Evolutionary conservation across 2,888 invertebrate species (phyloP).

Genomic region (Lymantria monacha): DNA sequence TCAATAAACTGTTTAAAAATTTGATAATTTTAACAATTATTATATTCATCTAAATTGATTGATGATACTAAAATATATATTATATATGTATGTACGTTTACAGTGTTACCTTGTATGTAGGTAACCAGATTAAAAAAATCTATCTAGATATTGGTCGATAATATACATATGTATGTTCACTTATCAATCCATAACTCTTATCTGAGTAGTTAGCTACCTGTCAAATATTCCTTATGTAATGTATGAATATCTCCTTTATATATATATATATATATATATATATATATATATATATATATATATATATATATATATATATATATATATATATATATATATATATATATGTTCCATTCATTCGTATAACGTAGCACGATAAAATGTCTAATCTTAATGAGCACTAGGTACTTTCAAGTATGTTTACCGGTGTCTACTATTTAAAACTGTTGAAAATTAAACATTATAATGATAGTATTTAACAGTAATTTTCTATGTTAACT

Average conservation of each 20-base stretch:
- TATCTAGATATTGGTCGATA: neutral
- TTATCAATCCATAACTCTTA: constrained; percentile 11
- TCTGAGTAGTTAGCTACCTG: constrained; percentile 7
- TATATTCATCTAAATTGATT: too few relatives aligned
- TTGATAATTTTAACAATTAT: too few relatives aligned
- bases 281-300: neutral
- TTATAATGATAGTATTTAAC: too few relatives aligned
- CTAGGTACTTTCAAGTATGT: too few relatives aligned
- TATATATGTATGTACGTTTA: too few relatives aligned
- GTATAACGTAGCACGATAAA: neutral
- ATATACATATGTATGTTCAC: neutral
- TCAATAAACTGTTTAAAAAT: too few relatives aligned
- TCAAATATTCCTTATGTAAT: neutral
- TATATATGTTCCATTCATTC: neutral
- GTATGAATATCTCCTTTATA: too few relatives aligned
- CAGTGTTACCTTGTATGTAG: neutral
- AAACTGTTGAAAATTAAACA: too few relatives aligned
- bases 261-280: neutral
- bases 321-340: neutral
- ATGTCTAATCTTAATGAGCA: too few relatives aligned
- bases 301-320: neutral
- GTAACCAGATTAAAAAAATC: neutral
- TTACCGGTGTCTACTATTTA: too few relatives aligned
- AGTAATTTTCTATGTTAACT: too few relatives aligned
- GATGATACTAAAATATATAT: constrained; percentile 12